Evolutionary conservation across 1,140 invertebrate species (phyloP), one percentile per base, ranked within the genome.

Genomic region (Cherax quadricarinatus): DNA sequence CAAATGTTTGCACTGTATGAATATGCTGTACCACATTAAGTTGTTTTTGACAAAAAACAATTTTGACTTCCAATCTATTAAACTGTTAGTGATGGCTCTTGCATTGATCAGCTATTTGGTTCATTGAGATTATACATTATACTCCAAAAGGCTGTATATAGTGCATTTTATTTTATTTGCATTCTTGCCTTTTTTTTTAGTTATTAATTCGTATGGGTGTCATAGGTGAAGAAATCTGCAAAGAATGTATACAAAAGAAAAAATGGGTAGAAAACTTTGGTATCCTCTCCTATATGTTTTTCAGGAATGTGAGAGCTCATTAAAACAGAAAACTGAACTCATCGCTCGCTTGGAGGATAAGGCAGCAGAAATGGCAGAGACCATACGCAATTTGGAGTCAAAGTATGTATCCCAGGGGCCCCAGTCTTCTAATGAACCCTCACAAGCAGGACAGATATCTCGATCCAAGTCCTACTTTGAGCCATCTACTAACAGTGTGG

Each of bases 241-340:
- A 83, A 51, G 81, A 83, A 83, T 57, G n/a, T 83, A 3, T 57
- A 88, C 73, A 60, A 80, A 62, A 80, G 41, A 88, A 88, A 53
- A 48, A 57, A 51, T 21, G 21, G 78, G 30, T 60, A 41, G 41
- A 79, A 60, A 70, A 70, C 80, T 49, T 51, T 90, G 88, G 88
- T 90, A 90, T 90, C 80, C 88, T 89, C 48, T 82, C 80, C 88
- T 90, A 73, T 93, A 79, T 93, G 70, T 86, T 93, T 94, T 94
- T 88, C 93, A 94, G 93, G 93, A 93, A 70, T 94, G 93, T 85
- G 93, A 94, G 89, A 93, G 84, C 88, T 94, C 93, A 91, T 92
- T 94, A 93, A 93, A 93, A 94, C 85, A 94, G 89, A 93, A 93
- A 93, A 91, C 85, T 53, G 91, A 93, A 89, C 92, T 88, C 88